These are phyloP conservation scores for Epistrophe grossulariae DNA, from an alignment of 2,888 invertebrate genomes.

Conservation along the genomic window DNA sequence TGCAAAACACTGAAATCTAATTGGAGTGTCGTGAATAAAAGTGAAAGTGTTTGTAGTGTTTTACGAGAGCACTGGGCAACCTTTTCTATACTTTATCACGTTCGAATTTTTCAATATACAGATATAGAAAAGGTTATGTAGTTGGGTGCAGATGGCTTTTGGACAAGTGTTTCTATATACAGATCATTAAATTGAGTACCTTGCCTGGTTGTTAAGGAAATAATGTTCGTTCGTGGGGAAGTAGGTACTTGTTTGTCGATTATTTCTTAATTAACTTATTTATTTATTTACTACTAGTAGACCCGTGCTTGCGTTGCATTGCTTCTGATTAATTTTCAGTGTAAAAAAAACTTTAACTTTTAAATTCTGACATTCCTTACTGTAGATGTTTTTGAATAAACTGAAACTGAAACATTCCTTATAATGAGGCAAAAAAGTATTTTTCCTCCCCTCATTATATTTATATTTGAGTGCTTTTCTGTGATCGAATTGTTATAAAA, in stretches of 20 bases:
- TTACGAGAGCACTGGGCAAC: constrained; percentile 9
- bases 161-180: neutral
- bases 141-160: constrained; percentile 25
- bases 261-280: neutral
- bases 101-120: constrained; percentile 29
- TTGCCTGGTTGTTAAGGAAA: neutral
- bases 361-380: too few species aligned
- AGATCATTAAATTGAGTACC: constrained; percentile 51
- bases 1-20: constrained; percentile 59
- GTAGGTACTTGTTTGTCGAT: neutral
- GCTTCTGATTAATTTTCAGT: too few species aligned
- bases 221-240: neutral
- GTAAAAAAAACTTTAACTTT: too few species aligned
- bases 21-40: constrained; percentile 64
- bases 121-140: neutral
- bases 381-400: too few species aligned
- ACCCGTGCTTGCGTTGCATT: too few species aligned
- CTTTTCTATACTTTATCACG: constrained; percentile 65
- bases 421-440: too few species aligned
- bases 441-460: too few species aligned
- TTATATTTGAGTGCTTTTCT: too few species aligned
- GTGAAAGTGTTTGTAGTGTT: constrained; percentile 53
- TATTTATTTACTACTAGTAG: neutral
- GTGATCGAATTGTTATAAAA: too few species aligned
- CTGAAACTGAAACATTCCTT: too few species aligned